Base-by-base conservation (phyloP, 2,888 invertebrate species). In the Diarsia brunnea region DNA sequence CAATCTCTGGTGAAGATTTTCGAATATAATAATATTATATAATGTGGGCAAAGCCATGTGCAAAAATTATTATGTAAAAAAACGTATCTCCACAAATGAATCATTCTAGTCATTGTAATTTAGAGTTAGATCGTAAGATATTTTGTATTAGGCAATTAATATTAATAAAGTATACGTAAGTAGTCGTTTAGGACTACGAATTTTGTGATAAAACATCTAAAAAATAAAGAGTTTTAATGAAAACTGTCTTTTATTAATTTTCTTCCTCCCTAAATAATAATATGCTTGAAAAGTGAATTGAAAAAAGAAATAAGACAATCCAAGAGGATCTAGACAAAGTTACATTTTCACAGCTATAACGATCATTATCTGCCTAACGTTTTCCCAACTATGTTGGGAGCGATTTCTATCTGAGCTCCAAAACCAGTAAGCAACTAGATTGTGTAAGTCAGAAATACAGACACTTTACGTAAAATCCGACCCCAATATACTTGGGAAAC, bases 201-300 rank as follows among this genome's bases (percentile, higher is more conserved):
- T 89, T 88, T 92, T 92, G 92, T 92, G 90, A 92, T 92, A 90
- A 89, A 90, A 86, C 82, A 80, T 87, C 86, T 85, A 77, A 84
- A 76, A 87, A 87, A 86, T 87, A 90, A 90, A 88, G 70, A 82
- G 79, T 86, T 88, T 81, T 75, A 81, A 84, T 80, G 77, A 87
- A 78, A 49, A 31, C 24, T 11, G 8, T 45, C 31, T 12, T n/a
- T 43, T 24, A 14, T 43, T 75, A 0, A 21, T 64, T 81, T 81
- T 2, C 2, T 31, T 16, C 0, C 24, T 16, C 0, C n/a, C 19
- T n/a, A 27, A 12, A n/a, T n/a, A n/a, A n/a, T n/a, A n/a, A n/a
- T n/a, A 14, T n/a, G n/a, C 21, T 7, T 38, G 7, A 19, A 45
- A 14, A 53, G n/a, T n/a, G 19, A 19, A 47, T 14, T 47, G 14